Base-by-base conservation (phyloP, 2,888 invertebrate genomes). In the Callimorpha dominula region DNA sequence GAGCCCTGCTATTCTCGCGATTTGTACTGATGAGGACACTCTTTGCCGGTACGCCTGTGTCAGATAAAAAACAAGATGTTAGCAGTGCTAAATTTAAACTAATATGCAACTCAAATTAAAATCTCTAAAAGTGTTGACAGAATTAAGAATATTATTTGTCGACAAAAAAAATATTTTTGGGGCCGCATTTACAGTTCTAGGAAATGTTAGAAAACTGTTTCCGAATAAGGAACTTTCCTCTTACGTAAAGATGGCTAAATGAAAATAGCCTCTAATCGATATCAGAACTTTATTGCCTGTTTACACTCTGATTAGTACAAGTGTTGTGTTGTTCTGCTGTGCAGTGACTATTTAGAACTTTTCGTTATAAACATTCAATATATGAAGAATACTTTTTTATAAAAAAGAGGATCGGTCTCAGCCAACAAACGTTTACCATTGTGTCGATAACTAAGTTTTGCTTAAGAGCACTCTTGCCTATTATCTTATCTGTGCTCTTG, bases 1-100 rank as follows among this genome's bases (percentile, higher is more conserved):
- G 81, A 97, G 96, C 65, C 98, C 98, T 31, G 97, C 97, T 88
- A 98, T 98, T 92, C 97, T 97, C 49, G 98, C 98, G 78, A 98
- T 98, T 95, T 98, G 98, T 77, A 98, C 98, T 69, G 98, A 97
- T 65, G 97, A 97, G 75, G 98, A 97, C 83, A 96, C 96, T 86
- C 97, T 96, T 74, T 94, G 94, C 89, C 97, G 97, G 94, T 98
- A 98, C 69, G 98, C 98, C 98, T 98, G 95, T 14, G 85, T 83
- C 80, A 74, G 64, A 73, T 40, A 73, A 68, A 79, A 46, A 69
- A 43, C 1, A 43, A 65, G 7, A 46, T 71, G 15, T 60, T 66
- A 60, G 42, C 8, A 62, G 46, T 49, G 15, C 2, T 17, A 52
- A 14, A 49, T 31, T 71, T 14, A 20, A 5, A 15, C 20, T 50